Conservation (phyloP, 2,888 invertebrate species). For the Aphidius colemani region DNA sequence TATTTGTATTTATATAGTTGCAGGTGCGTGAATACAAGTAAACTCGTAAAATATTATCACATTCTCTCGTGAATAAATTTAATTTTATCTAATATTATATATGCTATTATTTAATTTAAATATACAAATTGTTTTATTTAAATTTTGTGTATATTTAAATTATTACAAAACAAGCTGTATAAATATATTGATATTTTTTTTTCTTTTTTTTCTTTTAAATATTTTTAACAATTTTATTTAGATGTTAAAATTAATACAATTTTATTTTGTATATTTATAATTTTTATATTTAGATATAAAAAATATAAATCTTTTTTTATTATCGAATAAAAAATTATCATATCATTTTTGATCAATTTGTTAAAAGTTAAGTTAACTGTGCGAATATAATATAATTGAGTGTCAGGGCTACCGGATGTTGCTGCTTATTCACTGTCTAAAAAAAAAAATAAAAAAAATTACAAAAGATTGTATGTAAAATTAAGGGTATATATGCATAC, state of each 20-base stretch:
- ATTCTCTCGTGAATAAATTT: conserved; percentile 16
- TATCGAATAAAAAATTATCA: too few species aligned
- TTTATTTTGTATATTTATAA: too few species aligned
- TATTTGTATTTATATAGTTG: conserved; percentile 8
- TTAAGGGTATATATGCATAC: conserved; percentile 46
- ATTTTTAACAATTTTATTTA: background rate
- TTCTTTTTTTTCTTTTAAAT: too few species aligned
- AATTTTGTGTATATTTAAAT: background rate
- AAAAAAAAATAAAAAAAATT: too few species aligned
- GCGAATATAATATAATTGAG: conserved; percentile 21
- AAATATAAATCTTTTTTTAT: too few species aligned
- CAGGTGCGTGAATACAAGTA: conserved; percentile 1
- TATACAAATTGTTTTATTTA: conserved; percentile 5
- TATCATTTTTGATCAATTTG: too few species aligned
- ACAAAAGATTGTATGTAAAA: too few species aligned
- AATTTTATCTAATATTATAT: too few species aligned
- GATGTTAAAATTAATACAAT: too few species aligned
- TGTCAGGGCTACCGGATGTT: conserved; percentile 51
- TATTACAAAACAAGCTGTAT: background rate
- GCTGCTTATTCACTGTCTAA: conserved; percentile 53
- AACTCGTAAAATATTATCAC: conserved; percentile 28
- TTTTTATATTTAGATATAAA: too few species aligned
- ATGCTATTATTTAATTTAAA: background rate
- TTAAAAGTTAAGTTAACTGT: too few species aligned
- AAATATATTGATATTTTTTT: background rate